Conservation (phyloP, 2,888 invertebrate species). For the Eupelmus urozonus region DNA sequence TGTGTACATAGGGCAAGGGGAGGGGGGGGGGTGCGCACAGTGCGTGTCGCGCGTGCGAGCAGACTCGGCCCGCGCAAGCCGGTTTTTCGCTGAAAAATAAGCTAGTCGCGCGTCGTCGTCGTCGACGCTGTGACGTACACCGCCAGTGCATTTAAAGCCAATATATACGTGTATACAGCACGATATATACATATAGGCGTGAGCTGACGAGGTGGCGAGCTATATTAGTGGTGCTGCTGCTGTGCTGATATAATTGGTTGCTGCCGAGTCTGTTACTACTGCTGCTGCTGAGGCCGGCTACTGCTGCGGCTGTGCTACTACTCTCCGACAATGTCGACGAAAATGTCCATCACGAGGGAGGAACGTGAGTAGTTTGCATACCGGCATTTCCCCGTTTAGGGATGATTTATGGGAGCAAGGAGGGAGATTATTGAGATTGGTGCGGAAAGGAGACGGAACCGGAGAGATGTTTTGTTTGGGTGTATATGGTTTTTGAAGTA, state of each 20-base stretch:
- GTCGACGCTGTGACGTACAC: background rate
- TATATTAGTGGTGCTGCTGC: conserved; percentile 11
- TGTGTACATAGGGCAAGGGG: no score
- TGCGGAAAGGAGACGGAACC: no score
- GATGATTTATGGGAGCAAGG: no score
- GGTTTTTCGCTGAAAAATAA: conserved; percentile 24
- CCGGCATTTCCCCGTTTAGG: background rate
- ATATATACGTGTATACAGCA: background rate
- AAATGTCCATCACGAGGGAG: conserved; percentile 75
- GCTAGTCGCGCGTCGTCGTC: background rate
- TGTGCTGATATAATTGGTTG: background rate
- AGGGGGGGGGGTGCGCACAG: background rate
- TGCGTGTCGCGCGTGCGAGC: background rate
- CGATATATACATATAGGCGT: conserved; percentile 2
- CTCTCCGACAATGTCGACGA: conserved; percentile 38
- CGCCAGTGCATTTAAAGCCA: background rate
- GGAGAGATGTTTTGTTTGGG: no score
- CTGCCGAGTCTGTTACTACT: background rate
- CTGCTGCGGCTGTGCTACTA: background rate
- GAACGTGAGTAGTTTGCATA: conserved; percentile 74
- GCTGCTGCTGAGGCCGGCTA: conserved; percentile 12
- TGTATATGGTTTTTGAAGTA: background rate
- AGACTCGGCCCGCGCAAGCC: conserved; percentile 9
- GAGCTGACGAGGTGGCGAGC: background rate
- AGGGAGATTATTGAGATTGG: no score